A percentile compares a stretch with the other conserved stretches of the same genome.
Conservation (phyloP, 1,140 invertebrate species). For the Tetranychus urticae region DNA sequence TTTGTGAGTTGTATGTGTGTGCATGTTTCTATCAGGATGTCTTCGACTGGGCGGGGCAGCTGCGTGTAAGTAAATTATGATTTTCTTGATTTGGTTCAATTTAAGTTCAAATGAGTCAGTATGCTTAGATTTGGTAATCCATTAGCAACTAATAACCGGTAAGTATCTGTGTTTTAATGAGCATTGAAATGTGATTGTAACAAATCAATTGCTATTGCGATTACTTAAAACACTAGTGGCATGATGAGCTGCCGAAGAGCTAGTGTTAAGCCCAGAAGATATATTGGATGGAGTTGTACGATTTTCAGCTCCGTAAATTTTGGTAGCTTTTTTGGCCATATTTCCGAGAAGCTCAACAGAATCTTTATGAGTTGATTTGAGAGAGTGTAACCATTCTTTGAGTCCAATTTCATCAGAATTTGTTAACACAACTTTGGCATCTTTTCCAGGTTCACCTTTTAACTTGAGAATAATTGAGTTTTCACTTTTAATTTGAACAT, state of each 20-base stretch:
- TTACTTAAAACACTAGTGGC: not conserved
- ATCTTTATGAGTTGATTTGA: slow-evolving; percentile 69
- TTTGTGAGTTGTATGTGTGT: too few species aligned
- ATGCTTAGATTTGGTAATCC: too few species aligned
- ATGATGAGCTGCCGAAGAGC: not conserved
- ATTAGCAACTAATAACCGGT: too few species aligned
- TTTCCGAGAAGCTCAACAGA: slow-evolving; percentile 70
- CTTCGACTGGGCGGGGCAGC: too few species aligned
- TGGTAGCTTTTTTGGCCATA: slow-evolving; percentile 86
- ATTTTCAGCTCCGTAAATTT: slow-evolving; percentile 65
- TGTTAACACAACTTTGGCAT: slow-evolving; percentile 62
- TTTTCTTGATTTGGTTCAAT: too few species aligned
- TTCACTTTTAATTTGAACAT: slow-evolving; percentile 56
- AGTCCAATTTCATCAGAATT: slow-evolving; percentile 66
- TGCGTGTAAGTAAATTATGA: too few species aligned
- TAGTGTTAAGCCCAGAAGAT: not conserved
- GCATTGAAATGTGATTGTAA: not conserved
- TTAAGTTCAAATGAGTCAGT: too few species aligned
- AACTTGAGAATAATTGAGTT: slow-evolving; percentile 74
- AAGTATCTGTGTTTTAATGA: too few species aligned
- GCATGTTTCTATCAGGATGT: too few species aligned
- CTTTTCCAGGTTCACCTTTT: slow-evolving; percentile 34
- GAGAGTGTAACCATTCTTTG: slow-evolving; percentile 75
- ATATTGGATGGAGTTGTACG: not conserved
- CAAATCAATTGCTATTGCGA: not conserved